These are phyloP conservation scores for Meles meles DNA, from an alignment of 2,113 vertebrate species.

Conservation along the genomic window DNA sequence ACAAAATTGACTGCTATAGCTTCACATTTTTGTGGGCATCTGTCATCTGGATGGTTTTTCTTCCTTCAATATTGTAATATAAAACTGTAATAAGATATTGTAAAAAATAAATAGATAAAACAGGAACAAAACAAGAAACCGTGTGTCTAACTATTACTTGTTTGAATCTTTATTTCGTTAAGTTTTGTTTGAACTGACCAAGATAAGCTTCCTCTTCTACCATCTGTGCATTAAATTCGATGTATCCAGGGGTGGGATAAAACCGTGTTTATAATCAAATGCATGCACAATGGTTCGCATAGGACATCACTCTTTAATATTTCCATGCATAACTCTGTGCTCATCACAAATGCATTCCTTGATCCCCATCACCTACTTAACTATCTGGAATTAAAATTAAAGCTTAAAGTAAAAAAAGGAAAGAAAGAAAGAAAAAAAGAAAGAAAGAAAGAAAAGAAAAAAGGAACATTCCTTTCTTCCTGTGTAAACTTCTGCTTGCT, in stretches of 20 bases:
- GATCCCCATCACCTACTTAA: not conserved
- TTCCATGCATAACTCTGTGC: not conserved
- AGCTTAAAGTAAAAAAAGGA: not conserved
- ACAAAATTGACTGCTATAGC: not conserved
- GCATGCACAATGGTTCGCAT: not conserved
- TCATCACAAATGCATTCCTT: not conserved
- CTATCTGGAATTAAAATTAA: not conserved
- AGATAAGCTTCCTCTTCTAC: not conserved
- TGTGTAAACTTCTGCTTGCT: not conserved
- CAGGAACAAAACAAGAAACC: not conserved
- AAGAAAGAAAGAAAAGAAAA: not conserved
- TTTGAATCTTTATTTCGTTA: not conserved
- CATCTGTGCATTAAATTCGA: not conserved
- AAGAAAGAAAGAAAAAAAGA: not conserved
- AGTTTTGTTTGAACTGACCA: not conserved
- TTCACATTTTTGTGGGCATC: not conserved
- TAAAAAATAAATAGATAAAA: not conserved
- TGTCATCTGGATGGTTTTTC: not conserved
- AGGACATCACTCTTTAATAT: not conserved
- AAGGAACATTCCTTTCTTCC: not conserved
- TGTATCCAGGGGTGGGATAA: not conserved
- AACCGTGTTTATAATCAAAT: not conserved
- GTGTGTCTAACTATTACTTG: not conserved
- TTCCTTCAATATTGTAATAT: not conserved
- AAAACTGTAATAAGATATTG: not conserved